A percentile compares a stretch with the other conserved stretches of the same genome.
Conservation (phyloP, 1,140 invertebrate species). For the Archivesica marissinica region DNA sequence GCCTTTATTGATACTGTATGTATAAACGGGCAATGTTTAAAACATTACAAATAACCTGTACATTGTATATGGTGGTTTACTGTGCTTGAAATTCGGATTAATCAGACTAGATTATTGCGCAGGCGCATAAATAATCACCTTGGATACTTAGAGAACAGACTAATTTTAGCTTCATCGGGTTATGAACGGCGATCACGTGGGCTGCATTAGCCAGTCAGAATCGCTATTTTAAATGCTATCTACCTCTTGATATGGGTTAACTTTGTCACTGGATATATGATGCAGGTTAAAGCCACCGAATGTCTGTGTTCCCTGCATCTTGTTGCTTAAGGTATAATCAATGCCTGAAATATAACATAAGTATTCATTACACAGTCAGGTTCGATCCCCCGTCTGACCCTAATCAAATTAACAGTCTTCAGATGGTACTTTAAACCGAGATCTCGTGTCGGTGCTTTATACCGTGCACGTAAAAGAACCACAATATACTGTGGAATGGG, state of each 20-base stretch:
- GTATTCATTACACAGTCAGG: too few relatives aligned
- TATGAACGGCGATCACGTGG: not conserved
- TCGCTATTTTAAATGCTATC: not conserved
- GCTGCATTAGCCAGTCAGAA: not conserved
- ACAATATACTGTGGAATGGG: too few relatives aligned
- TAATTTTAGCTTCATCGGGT: not conserved
- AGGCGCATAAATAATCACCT: not conserved
- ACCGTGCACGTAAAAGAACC: too few relatives aligned
- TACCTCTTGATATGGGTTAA: conserved; percentile 78
- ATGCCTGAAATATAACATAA: conserved; percentile 75
- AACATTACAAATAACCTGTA: not conserved
- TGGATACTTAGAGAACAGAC: not conserved
- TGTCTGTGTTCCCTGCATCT: conserved; percentile 76
- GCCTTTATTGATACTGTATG: too few relatives aligned
- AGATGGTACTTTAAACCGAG: too few relatives aligned
- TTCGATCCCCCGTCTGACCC: too few relatives aligned
- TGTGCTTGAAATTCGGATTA: not conserved
- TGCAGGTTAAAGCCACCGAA: conserved; percentile 76
- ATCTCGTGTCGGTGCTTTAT: too few relatives aligned
- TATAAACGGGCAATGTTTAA: too few relatives aligned
- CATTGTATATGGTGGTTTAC: not conserved
- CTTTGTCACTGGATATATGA: conserved; percentile 51
- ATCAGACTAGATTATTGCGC: not conserved
- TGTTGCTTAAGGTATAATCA: conserved; percentile 85
- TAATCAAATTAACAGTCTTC: too few relatives aligned